Base-by-base conservation (phyloP, 2,888 invertebrate species). In the Drosophila fulvimacula region DNA sequence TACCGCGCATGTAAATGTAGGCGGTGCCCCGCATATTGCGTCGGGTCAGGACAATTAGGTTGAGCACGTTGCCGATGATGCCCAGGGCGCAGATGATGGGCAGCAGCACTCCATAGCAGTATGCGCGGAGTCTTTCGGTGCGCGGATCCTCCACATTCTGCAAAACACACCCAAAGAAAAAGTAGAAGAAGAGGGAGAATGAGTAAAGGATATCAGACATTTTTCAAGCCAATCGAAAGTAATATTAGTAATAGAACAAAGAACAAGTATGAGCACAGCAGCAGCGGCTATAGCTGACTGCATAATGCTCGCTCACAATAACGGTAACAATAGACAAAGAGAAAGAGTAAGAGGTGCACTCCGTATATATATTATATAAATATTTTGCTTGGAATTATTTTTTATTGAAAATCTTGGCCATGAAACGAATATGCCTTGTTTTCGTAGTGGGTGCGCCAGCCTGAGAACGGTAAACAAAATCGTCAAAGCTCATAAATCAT, bases 11-110 rank as follows among this genome's bases (percentile, higher is more conserved):
- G 92, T 96, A 96, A 91, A 96, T 95, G 91, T 96, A 96, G 42
- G 96, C 96, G 0, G 96, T 95, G 44, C 96, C 96, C 80, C 96
- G 94, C 94, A 96, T 95, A 81, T 96, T 95, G 71, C 95, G 94
- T 69, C 96, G 94, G 42, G 96, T 96, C 69, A 97, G 94, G 21
- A 97, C 96, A 79, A 96, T 93, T 76, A 97, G 93, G 92, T 96
- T 97, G 76, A 97, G 94, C 42, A 96, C 93, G 92, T 97, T 96
- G 46, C 96, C 96, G 61, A 96, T 93, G 82, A 97, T 95, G 51
- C 96, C 96, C 69, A 96, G 93, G 67, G 94, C 93, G 90, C 96
- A 96, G 83, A 96, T 95, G 68, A 94, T 93, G 63, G 96, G 96
- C 77, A 96, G 91, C 42, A 95, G 93, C 58, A 95, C 93, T 34